Evolutionary conservation across 2,888 invertebrate species (phyloP).

Genomic region (Drepana falcataria): DNA sequence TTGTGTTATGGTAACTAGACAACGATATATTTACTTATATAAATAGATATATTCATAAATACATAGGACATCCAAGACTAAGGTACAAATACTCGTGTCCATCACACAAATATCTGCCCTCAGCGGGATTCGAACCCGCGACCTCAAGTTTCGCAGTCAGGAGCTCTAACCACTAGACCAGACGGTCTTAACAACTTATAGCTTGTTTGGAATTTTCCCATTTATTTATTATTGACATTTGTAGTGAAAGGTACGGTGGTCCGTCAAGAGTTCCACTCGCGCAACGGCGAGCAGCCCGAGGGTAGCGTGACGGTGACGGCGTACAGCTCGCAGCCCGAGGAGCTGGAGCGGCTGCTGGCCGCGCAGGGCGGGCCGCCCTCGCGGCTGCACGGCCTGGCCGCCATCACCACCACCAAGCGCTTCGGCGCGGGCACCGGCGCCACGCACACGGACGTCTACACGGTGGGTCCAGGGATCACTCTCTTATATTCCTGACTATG

Average conservation of each 20-base stretch:
- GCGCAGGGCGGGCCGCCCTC: conserved; percentile 57
- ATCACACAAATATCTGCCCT: too few relatives aligned
- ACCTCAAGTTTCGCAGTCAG: too few relatives aligned
- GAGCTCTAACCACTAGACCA: too few relatives aligned
- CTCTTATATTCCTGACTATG: too few relatives aligned
- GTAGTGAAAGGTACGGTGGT: conserved; percentile 86
- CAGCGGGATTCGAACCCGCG: too few relatives aligned
- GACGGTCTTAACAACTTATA: too few relatives aligned
- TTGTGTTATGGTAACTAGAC: too few relatives aligned
- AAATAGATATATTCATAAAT: too few relatives aligned
- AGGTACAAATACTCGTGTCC: too few relatives aligned
- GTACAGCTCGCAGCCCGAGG: conserved; percentile 82
- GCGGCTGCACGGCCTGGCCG: conserved; percentile 64
- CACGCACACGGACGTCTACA: conserved; percentile 50
- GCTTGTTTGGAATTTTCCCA: too few relatives aligned
- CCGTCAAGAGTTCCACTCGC: conserved; percentile 82
- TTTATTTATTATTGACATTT: background rate
- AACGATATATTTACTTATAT: too few relatives aligned
- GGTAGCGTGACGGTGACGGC: conserved; percentile 84
- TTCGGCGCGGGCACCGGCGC: conserved; percentile 67
- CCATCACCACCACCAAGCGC: conserved; percentile 69
- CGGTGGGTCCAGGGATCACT: conserved; percentile 34
- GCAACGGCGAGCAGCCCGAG: conserved; percentile 83
- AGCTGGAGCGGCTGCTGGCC: conserved; percentile 63
- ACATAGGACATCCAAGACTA: too few relatives aligned